Base-by-base conservation (phyloP, 2,797 vertebrate genomes). In the Amblyopsis hoosieri region DNA sequence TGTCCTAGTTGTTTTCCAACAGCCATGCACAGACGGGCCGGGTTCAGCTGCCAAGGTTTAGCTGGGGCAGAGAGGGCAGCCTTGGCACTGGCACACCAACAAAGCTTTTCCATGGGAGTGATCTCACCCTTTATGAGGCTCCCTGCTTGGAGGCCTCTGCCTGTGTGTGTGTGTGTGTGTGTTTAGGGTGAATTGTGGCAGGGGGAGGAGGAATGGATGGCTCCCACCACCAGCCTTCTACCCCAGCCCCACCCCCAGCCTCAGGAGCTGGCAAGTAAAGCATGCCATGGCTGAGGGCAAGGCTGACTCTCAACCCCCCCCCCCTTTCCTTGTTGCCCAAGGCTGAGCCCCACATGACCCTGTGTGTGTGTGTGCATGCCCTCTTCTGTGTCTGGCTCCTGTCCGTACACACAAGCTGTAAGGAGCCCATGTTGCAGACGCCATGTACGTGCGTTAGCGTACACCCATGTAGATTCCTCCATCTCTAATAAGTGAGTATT, bases 261-360 rank as follows among this genome's bases (percentile, higher is more conserved):
- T 75, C 74, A 79, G 64, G 81, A 81, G 79, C 84, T 90, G 89
- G 85, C 89, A 90, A 80, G 66, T 66, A 85, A 86, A 87, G 66
- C 75, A 85, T 89, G 88, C 88, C 88, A 91, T 89, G 90, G 89
- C 84, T 89, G 74, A 89, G 83, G 86, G 88, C 89, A 90, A 90
- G 87, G 89, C 88, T 85, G 85, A 88, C 79, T 84, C 80, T 66
- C 76, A 37, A 9, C 37, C 37, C 4, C 19, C 54, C 69, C 75
- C 78, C 66, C 75, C 74, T 75, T 66, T 75, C 78, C 76, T 74
- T 49, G 59, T 84, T 72, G 81, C 87, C 85, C 81, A 89, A 87
- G 82, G 88, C 87, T 37, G 33, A 6, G 64, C 64, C 76, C 74
- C 72, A 72, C 79, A 85, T 84, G 86, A 91, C 87, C 83, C 76